Base-by-base conservation (phyloP, 2,797 vertebrate species). In the Gastrophryne carolinensis region DNA sequence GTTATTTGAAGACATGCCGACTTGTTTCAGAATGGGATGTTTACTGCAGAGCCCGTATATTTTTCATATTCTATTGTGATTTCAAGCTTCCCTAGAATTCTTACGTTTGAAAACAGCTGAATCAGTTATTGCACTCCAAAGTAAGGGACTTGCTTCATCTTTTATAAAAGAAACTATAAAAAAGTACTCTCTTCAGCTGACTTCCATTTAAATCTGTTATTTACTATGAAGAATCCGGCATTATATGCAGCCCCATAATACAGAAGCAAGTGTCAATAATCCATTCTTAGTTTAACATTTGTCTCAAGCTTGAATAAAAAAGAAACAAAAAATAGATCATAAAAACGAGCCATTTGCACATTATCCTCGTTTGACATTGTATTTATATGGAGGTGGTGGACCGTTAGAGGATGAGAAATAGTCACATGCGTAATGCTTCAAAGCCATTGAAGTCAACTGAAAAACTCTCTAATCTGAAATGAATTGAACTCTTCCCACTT, bases 1-100 rank as follows among this genome's bases (percentile, higher is more conserved):
- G 34, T 35, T 53, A 37, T 37, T 53, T 53, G 32, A 67, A 37
- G 64, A 9, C 19, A 26, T 53, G 49, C 64, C 47, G 37, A 21
- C 30, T 12, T 26, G 21, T 26, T 53, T 53, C 21, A 37, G 35
- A 52, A 66, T 35, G 29, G 35, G 30, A n/a, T 65, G 19, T 65
- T 52, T 66, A 52, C 63, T 37, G 49, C 47, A 66, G 21, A 34
- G 30, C 1, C 27, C 37, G 64, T 53, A 67, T 53, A 67, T 53
- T 52, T 67, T 50, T 37, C 19, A 53, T 37, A 26, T 53, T 67
- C 29, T 24, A 67, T 53, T 67, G 64, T 37, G 52, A 52, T 67
- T 52, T 53, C 34, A 53, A 54, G 49, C 7, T 21, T 67, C 13
- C 13, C 53, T 15, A 35, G 47, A 34, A 35, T 15, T 66, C 49